Base-by-base conservation (phyloP, 2,888 invertebrate species). In the Mythimna vitellina region DNA sequence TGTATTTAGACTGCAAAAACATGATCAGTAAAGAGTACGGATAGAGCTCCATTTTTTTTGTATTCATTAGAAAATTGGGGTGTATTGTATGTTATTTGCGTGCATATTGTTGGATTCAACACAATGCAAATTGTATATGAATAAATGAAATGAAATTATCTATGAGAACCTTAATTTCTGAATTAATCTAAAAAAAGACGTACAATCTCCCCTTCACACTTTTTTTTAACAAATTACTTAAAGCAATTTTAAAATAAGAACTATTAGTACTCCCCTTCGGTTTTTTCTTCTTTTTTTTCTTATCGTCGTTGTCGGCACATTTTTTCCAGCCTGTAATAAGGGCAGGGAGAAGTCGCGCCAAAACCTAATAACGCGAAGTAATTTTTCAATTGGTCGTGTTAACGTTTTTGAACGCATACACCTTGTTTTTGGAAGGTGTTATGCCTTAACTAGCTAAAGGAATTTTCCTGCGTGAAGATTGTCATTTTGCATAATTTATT, bases 311-410 rank as follows among this genome's bases (percentile, higher is more conserved):
- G 61, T 32, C 20, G 32, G 49, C 78, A 70, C 78, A 73, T 80
- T 89, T 88, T 88, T 76, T 80, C 63, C 54, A 42, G 68, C 72
- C 70, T 84, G 87, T 92, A 91, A 92, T 92, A 92, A 92, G 89
- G 89, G 90, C 89, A 90, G 94, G 93, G 92, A 92, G 91, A 92
- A 92, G 93, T 94, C 93, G 87, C 84, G 81, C 78, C 88, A 82
- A 91, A 94, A 96, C 94, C 93, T 93, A 96, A 96, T 96, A 96
- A 95, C 90, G 93, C 88, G 88, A 62, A 89, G 95, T 94, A 95
- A 96, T 96, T 96, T 96, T 96, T 96, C 96, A 96, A 96, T 96
- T 95, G 95, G 88, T 88, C 91, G 90, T 90, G 91, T 92, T 92
- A 91, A 88, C 85, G 87, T 87, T 83, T 80, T 83, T 81, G 80